Percentiles rank a stretch among this genome's conserved stretches.
phyloP scores from a whole-genome alignment of 2,888 invertebrate genomes.

The Pristionchus arcanus region DNA sequence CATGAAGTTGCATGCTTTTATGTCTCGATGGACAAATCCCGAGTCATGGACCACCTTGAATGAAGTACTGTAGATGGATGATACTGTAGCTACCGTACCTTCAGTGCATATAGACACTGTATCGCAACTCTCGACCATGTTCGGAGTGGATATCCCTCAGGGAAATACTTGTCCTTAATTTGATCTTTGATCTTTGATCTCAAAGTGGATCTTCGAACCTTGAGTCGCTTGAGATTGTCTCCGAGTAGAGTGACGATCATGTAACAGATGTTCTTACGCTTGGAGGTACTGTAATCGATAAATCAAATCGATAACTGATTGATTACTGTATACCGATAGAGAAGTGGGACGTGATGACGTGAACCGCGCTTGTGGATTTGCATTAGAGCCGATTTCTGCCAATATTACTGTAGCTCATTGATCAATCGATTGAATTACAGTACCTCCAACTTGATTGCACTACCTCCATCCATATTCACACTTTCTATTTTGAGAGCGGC shows the following conservation, averaged over 20 bases:
- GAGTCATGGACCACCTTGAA: slow-evolving; percentile 26
- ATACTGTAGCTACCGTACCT: slow-evolving; percentile 26
- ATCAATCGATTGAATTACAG: not conserved
- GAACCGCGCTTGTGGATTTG: slow-evolving; percentile 20
- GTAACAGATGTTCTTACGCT: slow-evolving; percentile 67
- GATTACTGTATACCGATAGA: slow-evolving; percentile 16
- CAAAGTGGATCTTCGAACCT: not conserved
- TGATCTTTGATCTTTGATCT: slow-evolving; percentile 23
- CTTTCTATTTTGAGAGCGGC: slow-evolving; percentile 8
- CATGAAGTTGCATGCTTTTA: slow-evolving; percentile 51
- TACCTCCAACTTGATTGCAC: slow-evolving; percentile 37
- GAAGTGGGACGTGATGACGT: not conserved
- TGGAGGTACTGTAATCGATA: slow-evolving; percentile 54
- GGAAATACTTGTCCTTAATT: slow-evolving; percentile 23
- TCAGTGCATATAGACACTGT: slow-evolving; percentile 35
- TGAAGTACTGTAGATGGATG: not conserved
- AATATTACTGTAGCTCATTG: not conserved
- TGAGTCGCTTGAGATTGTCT: slow-evolving; percentile 60
- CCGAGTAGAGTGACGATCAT: slow-evolving; percentile 74
- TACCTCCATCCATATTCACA: slow-evolving; percentile 13
- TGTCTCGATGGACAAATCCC: slow-evolving; percentile 41
- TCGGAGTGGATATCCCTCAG: not conserved
- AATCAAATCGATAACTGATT: not conserved
- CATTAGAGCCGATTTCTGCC: slow-evolving; percentile 3
- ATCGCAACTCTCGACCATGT: slow-evolving; percentile 27